Percentiles rank a stretch among this genome's conserved stretches.
phyloP scores from a whole-genome alignment of 2,888 invertebrate genomes.

The Gymnocheta viridis region DNA sequence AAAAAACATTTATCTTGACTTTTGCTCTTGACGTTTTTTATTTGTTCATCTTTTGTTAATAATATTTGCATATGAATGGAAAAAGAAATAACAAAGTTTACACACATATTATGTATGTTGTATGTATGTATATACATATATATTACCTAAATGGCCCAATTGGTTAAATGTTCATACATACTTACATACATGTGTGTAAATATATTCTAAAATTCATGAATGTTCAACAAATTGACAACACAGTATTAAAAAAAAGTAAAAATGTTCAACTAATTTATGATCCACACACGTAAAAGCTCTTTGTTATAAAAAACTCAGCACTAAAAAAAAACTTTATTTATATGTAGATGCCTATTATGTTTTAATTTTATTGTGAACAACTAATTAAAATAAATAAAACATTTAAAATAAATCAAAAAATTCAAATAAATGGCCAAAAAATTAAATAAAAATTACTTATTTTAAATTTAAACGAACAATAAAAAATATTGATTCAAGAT shows the following conservation, averaged over 20 bases:
- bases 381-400: constrained; percentile 70
- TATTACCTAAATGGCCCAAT: constrained; percentile 27
- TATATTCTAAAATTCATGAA: constrained; percentile 47
- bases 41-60: constrained; percentile 42
- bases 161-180: constrained; percentile 20
- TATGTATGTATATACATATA: not conserved
- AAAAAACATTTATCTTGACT: constrained; percentile 67
- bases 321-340: constrained; percentile 44
- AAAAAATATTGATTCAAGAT: constrained; percentile 58
- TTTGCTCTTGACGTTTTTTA: constrained; percentile 41
- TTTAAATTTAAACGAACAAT: constrained; percentile 10
- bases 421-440: constrained; percentile 42
- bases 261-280: constrained; percentile 60
- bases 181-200: not conserved
- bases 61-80: constrained; percentile 67
- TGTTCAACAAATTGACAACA: constrained; percentile 66
- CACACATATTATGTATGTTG: too few species aligned
- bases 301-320: constrained; percentile 23
- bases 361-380: constrained; percentile 60
- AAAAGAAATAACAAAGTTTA: constrained; percentile 22
- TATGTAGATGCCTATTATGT: too few species aligned
- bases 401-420: constrained; percentile 67
- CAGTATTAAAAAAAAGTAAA: constrained; percentile 13
- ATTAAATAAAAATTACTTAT: constrained; percentile 6
- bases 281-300: constrained; percentile 57